Conservation (phyloP, 37 sponge, comb jelly and placozoan genomes). For the Spongilla lacustris region DNA sequence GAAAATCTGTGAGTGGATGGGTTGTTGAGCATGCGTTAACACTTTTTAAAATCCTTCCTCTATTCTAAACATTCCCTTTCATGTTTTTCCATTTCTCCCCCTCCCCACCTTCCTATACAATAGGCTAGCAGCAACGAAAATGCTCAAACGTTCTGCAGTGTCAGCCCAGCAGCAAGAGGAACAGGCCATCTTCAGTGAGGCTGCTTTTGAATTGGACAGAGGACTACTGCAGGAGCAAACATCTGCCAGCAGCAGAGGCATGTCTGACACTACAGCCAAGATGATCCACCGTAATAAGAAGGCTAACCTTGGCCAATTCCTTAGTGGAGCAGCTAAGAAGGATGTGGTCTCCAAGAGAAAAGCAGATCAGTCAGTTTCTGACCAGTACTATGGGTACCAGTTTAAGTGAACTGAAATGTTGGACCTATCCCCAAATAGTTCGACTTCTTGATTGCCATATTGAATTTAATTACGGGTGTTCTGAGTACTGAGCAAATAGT, state of each 20-base stretch:
- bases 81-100: neutral
- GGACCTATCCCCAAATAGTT: neutral
- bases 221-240: constrained; percentile 48
- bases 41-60: neutral
- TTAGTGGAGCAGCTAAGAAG: constrained; percentile 84
- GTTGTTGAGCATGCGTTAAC: constrained; percentile 12
- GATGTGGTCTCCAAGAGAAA: constrained; percentile 67
- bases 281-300: constrained; percentile 79
- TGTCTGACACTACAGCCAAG: constrained; percentile 69
- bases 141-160: constrained; percentile 72
- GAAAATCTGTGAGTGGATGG: constrained; percentile 74
- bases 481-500: too few species aligned
- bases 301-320: constrained; percentile 78
- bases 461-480: too few species aligned
- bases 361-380: constrained; percentile 65
- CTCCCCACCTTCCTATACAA: neutral
- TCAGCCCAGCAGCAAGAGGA: constrained; percentile 89
- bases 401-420: constrained; percentile 42
- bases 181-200: constrained; percentile 73
- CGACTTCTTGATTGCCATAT: neutral
- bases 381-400: constrained; percentile 89
- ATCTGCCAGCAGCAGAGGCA: constrained; percentile 35
- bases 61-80: too few species aligned
- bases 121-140: constrained; percentile 59
- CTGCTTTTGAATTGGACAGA: constrained; percentile 53